Conservation (phyloP, 2,797 vertebrate genomes). For the Erethizon dorsatum region DNA sequence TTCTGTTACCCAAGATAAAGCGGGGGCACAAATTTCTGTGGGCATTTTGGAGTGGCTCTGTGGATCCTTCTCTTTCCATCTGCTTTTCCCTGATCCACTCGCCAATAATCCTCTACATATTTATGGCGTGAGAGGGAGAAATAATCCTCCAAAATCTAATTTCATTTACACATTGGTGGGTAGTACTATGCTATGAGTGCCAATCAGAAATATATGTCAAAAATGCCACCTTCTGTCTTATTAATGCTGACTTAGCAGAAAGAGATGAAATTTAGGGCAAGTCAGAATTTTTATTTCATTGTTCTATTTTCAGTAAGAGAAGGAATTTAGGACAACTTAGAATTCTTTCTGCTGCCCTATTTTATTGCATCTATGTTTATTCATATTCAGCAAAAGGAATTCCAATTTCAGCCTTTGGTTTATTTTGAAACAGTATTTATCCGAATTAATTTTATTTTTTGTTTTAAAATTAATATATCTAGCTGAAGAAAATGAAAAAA, state of each 20-base stretch:
- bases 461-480: conserved; percentile 18
- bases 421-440: conserved; percentile 31
- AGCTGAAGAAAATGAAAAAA: background rate
- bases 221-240: conserved; percentile 69
- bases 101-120: conserved; percentile 16
- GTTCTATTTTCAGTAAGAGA: conserved; percentile 81
- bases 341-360: conserved; percentile 80
- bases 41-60: background rate
- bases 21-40: conserved; percentile 19
- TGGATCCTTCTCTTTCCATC: background rate
- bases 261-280: conserved; percentile 82
- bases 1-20: conserved; percentile 25
- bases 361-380: conserved; percentile 82
- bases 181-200: conserved; percentile 31
- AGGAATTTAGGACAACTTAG: conserved; percentile 80
- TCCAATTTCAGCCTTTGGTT: conserved; percentile 56
- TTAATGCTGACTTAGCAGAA: conserved; percentile 82
- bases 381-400: conserved; percentile 78
- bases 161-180: conserved; percentile 63
- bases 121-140: conserved; percentile 1
- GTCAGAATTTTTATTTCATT: conserved; percentile 79
- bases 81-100: background rate
- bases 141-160: conserved; percentile 46
- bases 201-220: conserved; percentile 75
- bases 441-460: conserved; percentile 62